phyloP scores from a whole-genome alignment of 2,797 vertebrate genomes.

The Silurus aristotelis region DNA sequence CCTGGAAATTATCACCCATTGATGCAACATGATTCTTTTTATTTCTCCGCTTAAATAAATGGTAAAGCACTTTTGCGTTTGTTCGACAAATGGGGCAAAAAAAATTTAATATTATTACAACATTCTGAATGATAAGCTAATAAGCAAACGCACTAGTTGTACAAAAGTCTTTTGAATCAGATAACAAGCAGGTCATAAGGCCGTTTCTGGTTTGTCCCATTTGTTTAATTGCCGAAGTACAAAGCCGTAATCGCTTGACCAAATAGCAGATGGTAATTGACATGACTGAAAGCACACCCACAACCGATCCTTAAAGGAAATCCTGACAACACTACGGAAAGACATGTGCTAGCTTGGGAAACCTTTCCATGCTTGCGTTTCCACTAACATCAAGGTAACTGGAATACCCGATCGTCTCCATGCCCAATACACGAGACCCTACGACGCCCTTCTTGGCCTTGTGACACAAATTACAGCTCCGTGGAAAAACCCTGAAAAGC shows the following conservation, averaged over 20 bases:
- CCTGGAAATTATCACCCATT: slow-evolving; percentile 4
- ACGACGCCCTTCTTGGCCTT: background rate
- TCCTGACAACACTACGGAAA: background rate
- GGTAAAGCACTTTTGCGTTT: slow-evolving; percentile 15
- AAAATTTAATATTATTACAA: background rate
- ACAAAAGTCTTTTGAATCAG: background rate
- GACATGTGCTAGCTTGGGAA: slow-evolving; percentile 47
- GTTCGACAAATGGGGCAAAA: background rate
- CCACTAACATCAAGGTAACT: slow-evolving; percentile 22
- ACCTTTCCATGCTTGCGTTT: slow-evolving; percentile 51
- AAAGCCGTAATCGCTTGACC: background rate
- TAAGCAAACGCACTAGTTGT: slow-evolving; percentile 7
- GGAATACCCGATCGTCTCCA: background rate
- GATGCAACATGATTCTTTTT: slow-evolving; percentile 20
- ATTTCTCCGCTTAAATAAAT: slow-evolving; percentile 4
- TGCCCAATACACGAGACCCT: slow-evolving; percentile 19
- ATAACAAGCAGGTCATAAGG: slow-evolving; percentile 1
- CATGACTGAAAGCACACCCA: too few relatives aligned
- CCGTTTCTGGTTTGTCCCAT: background rate
- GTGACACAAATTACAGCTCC: slow-evolving; percentile 11
- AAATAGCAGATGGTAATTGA: slow-evolving; percentile 9
- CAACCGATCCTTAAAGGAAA: background rate
- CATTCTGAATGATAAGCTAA: slow-evolving; percentile 34
- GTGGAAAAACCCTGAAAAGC: background rate
- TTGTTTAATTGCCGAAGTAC: background rate